Conservation (phyloP, 1,140 invertebrate genomes). For the Pseudachorutes palmiensis region DNA sequence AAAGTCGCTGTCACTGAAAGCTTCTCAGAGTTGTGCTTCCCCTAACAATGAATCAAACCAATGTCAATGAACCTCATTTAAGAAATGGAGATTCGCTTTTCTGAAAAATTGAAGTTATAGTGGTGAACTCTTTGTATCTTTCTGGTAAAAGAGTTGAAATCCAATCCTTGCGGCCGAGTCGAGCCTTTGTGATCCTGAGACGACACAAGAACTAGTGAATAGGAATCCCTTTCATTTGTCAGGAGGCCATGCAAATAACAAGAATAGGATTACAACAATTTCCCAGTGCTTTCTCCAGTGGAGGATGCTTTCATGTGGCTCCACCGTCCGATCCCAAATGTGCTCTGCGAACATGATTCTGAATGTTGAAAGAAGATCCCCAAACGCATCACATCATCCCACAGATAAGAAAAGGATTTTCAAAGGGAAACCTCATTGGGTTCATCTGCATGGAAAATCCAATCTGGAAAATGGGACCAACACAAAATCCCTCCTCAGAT, state of each 20-base stretch:
- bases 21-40: too few relatives aligned
- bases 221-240: neutral
- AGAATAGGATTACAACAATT: conserved; percentile 8
- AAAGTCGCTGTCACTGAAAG: too few relatives aligned
- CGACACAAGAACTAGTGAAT: neutral
- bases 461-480: conserved; percentile 31
- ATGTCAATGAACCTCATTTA: too few relatives aligned
- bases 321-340: too few relatives aligned
- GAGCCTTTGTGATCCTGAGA: neutral
- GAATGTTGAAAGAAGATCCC: conserved; percentile 2
- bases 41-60: too few relatives aligned
- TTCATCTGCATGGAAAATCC: conserved; percentile 34
- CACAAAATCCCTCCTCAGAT: neutral
- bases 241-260: conserved; percentile 2
- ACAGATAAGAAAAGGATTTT: conserved; percentile 9
- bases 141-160: neutral
- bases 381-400: neutral
- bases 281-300: neutral
- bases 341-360: conserved; percentile 7
- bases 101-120: neutral
- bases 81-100: too few relatives aligned
- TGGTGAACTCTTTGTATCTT: neutral
- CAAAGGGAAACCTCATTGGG: conserved; percentile 13
- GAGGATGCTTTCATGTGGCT: neutral
- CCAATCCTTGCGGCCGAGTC: neutral